Evolutionary conservation across 2,888 invertebrate genomes (phyloP).

Genomic region (Pimpla rufipes): DNA sequence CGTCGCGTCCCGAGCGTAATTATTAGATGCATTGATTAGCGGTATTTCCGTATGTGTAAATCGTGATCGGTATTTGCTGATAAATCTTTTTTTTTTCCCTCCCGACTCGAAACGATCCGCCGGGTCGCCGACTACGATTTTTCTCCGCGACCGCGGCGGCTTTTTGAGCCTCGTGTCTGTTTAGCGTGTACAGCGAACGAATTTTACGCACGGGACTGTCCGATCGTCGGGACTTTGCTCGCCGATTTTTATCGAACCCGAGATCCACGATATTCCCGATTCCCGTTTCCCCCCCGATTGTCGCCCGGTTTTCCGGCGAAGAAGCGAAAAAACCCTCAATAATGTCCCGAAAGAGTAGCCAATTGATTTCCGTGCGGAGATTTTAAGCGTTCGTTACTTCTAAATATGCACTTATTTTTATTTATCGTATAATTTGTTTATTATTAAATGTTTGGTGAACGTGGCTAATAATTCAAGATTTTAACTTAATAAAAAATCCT

Average conservation of each 20-base stretch:
- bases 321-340: neutral
- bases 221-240: conserved; percentile 26
- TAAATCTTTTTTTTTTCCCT: conserved; percentile 12
- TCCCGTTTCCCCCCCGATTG: neutral
- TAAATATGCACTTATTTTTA: too few relatives aligned
- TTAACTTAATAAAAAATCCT: too few relatives aligned
- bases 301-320: neutral
- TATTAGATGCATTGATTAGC: conserved; percentile 36
- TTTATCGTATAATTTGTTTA: too few relatives aligned
- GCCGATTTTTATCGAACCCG: conserved; percentile 44
- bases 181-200: conserved; percentile 46
- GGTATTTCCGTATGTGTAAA: conserved; percentile 41
- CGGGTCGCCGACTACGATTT: neutral
- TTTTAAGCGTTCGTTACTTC: too few relatives aligned
- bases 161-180: conserved; percentile 41
- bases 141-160: conserved; percentile 14
- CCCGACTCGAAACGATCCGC: neutral
- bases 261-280: neutral
- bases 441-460: too few relatives aligned
- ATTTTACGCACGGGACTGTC: conserved; percentile 59
- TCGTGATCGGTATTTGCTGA: conserved; percentile 43
- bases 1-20: conserved; percentile 28
- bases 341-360: neutral
- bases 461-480: too few relatives aligned
- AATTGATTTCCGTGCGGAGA: conserved; percentile 34